Base-by-base conservation (phyloP, 2,113 vertebrate species). In the Catagonus wagneri region DNA sequence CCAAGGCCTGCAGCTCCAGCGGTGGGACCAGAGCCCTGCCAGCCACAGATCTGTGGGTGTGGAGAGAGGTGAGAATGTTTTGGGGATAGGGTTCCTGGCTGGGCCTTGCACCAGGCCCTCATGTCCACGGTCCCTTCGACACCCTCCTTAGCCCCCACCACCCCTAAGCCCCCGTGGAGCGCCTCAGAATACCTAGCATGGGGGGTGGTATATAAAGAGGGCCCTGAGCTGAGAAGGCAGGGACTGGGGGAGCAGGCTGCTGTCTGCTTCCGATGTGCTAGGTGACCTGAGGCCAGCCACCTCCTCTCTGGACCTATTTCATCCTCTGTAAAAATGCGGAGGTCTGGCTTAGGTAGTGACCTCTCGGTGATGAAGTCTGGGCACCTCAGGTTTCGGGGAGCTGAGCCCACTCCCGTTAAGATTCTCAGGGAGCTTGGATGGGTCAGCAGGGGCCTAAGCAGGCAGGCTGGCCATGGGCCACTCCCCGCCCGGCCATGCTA, bases 1-100 rank as follows among this genome's bases (percentile, higher is more conserved):
- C 17, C 44, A 14, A 16, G 44, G 25, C 27, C 19, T 2, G 20
- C 6, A 13, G 36, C 11, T 7, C 22, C 52, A 19, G 11, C 0
- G 56, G 32, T 0, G 6, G 23, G 20, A 2, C 16, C 23, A 61
- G 7, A n/a, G 85, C 17, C 7, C 1, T 3, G 0, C 5, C 11
- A 50, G 23, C 44, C 36, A 58, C 10, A 52, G 69, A 58, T 14
- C 32, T 74, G 22, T 15, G 32, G 4, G 36, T 6, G 52, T 36
- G 6, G 19, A 20, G 54, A 9, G 52, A 50, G 29, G 17, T 2
- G 29, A 58, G 65, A 88, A 23, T n/a, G 12, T 25, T 50, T 69
- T 0, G 4, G 32, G 8, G 8, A 14, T 27, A 61, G 34, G 13
- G 2, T 1, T 29, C 56, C 79, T 6, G 6, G 36, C 15, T 29